These are phyloP conservation scores for Cynaeus angustus DNA, from an alignment of 2,888 invertebrate genomes.

Conservation along the genomic window DNA sequence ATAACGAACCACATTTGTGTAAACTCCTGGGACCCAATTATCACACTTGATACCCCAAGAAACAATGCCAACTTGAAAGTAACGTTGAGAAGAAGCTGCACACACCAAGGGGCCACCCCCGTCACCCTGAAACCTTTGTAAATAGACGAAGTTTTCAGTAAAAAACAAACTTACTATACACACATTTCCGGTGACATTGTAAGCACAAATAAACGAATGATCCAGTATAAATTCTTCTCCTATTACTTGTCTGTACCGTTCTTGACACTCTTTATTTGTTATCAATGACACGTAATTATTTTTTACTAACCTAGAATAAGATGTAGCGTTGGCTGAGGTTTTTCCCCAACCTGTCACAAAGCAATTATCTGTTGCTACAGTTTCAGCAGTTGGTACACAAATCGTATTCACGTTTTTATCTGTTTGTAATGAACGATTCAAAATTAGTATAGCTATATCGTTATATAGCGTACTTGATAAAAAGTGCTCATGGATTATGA, in stretches of 20 bases:
- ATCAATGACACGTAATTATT: constrained; percentile 83
- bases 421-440: constrained; percentile 74
- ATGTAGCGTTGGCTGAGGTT: constrained; percentile 66
- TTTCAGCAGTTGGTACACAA: constrained; percentile 78
- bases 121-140: background rate
- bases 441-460: constrained; percentile 80
- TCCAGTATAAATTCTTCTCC: constrained; percentile 80
- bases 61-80: constrained; percentile 86
- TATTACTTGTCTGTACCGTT: constrained; percentile 77
- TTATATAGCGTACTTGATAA: constrained; percentile 77
- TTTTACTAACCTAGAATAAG: constrained; percentile 81
- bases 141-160: constrained; percentile 69
- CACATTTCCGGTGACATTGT: constrained; percentile 74
- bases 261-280: constrained; percentile 76
- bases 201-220: constrained; percentile 83
- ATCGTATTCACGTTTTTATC: constrained; percentile 81
- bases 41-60: constrained; percentile 91
- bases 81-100: constrained; percentile 75
- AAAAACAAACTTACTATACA: constrained; percentile 76
- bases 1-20: constrained; percentile 81
- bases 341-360: constrained; percentile 89
- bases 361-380: background rate
- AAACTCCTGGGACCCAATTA: constrained; percentile 83
- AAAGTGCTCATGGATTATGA: constrained; percentile 75
- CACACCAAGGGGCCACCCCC: constrained; percentile 86